These are phyloP conservation scores for Pelusios castaneus DNA, from an alignment of 2,113 vertebrate species.

Conservation along the genomic window DNA sequence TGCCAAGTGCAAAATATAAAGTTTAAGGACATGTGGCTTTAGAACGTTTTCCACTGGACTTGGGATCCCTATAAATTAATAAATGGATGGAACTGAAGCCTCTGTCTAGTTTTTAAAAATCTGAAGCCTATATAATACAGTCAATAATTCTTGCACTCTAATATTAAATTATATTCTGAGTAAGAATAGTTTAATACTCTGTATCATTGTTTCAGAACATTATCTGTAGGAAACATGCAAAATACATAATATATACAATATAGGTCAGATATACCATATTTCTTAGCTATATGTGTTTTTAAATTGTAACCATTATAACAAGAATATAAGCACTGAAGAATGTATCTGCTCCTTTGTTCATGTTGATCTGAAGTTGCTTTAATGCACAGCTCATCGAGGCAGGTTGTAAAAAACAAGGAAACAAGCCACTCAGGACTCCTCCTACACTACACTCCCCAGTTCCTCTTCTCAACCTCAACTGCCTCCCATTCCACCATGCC, in stretches of 20 bases:
- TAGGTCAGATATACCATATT: not conserved
- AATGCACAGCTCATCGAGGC: not conserved
- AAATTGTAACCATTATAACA: not conserved
- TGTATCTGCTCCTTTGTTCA: not conserved
- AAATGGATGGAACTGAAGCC: not conserved
- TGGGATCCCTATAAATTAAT: not conserved
- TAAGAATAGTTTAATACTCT: not conserved
- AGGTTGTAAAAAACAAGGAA: not conserved
- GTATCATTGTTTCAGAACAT: not conserved
- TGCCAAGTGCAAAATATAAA: not conserved
- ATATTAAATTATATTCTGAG: not conserved
- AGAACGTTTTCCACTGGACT: not conserved
- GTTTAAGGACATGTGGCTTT: not conserved
- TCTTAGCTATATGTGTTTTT: not conserved
- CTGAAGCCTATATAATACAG: not conserved
- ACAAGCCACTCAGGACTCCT: not conserved
- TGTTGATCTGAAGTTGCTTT: not conserved
- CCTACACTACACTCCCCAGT: not conserved
- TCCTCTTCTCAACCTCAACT: not conserved
- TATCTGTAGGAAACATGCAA: not conserved
- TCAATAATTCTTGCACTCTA: not conserved
- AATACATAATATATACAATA: not conserved
- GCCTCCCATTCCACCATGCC: accelerated
- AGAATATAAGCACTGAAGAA: not conserved
- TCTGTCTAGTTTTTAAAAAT: not conserved